These are phyloP conservation scores for Aegithalos caudatus DNA, from an alignment of 2,113 vertebrate genomes.

Conservation along the genomic window DNA sequence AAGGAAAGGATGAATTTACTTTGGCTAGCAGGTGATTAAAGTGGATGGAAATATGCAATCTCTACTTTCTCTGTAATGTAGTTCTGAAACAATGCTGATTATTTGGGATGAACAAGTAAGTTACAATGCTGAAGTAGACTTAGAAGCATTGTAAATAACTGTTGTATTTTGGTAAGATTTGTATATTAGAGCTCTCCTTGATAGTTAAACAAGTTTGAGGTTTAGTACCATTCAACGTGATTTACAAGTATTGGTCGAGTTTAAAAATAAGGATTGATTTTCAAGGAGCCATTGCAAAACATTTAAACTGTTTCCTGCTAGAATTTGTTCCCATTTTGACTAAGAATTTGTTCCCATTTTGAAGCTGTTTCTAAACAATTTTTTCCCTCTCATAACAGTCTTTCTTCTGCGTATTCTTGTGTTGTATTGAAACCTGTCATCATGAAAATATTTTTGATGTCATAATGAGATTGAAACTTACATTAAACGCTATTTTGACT, in stretches of 20 bases:
- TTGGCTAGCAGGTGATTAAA: background rate
- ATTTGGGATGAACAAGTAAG: background rate
- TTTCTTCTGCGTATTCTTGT: background rate
- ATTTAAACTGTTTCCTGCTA: background rate
- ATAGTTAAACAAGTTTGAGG: background rate
- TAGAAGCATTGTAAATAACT: background rate
- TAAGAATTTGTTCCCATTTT: too few species aligned
- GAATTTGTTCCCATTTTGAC: background rate
- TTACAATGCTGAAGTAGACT: background rate
- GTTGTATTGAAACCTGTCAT: background rate
- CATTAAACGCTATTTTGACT: background rate
- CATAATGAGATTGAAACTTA: background rate
- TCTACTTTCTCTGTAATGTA: background rate
- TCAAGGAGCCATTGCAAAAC: background rate
- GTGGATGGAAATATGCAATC: background rate
- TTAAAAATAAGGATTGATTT: background rate
- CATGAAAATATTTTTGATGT: background rate
- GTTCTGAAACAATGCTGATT: background rate
- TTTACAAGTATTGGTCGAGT: accelerated
- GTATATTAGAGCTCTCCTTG: background rate
- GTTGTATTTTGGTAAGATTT: background rate
- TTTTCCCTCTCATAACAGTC: background rate
- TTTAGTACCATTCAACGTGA: background rate
- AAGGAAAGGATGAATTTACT: background rate
- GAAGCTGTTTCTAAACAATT: background rate